Conservation (phyloP, 1,140 invertebrate species). For the Parasteatoda tepidariorum region DNA sequence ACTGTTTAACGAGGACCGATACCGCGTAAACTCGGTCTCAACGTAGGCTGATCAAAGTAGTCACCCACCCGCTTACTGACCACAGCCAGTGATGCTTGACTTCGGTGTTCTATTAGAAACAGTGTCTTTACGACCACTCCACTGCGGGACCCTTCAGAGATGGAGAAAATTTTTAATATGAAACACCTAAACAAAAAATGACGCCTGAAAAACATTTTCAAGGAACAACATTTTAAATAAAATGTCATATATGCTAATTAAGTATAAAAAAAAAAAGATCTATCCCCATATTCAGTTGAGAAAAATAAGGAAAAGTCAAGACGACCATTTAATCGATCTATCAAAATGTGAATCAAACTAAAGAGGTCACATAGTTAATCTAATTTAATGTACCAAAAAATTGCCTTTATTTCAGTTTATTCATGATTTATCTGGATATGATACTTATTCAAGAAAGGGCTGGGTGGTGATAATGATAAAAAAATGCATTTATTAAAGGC, state of each 20-base stretch:
- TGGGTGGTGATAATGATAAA: slow-evolving; percentile 63
- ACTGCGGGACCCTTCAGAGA: no score
- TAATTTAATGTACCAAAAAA: background rate
- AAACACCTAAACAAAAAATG: no score
- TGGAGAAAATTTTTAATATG: no score
- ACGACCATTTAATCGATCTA: background rate
- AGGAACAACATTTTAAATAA: no score
- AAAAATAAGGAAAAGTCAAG: background rate
- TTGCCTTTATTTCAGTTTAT: background rate
- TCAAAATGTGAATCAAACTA: slow-evolving; percentile 15
- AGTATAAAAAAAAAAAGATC: background rate
- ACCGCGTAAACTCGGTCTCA: no score
- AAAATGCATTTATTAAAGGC: slow-evolving; percentile 66
- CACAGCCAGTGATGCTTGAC: no score
- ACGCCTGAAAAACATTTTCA: background rate
- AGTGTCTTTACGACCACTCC: background rate
- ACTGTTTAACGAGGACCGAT: no score
- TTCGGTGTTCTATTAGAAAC: no score
- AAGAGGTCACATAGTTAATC: background rate
- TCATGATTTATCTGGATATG: slow-evolving; percentile 63
- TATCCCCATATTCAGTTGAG: background rate
- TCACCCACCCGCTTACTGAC: no score
- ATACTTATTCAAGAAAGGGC: slow-evolving; percentile 66
- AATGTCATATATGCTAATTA: slow-evolving; percentile 13
- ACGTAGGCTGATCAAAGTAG: no score